A percentile compares a stretch with the other conserved stretches of the same genome.
phyloP scores from a whole-genome alignment of 2,888 invertebrate species.

The Lumbricus terrestris region DNA sequence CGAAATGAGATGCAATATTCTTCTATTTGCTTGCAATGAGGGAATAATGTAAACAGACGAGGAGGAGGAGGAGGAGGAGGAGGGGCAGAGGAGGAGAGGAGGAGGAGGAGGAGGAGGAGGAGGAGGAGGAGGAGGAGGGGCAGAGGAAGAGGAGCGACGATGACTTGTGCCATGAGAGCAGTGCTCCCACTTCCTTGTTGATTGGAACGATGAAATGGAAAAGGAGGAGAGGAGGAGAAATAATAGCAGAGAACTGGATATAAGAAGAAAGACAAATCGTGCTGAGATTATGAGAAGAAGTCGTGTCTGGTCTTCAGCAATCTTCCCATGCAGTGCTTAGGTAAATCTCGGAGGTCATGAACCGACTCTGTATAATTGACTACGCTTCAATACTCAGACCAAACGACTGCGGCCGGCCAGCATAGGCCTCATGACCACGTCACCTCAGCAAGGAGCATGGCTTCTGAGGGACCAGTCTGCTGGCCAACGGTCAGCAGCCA shows the following conservation, averaged over 20 bases:
- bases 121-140: no score
- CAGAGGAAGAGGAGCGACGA: no score
- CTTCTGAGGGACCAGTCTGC: no score
- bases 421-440: neutral
- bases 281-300: neutral
- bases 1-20: neutral
- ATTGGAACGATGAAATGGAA: neutral
- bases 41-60: neutral
- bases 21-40: neutral
- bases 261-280: neutral
- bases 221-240: no score
- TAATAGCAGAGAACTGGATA: neutral
- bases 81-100: no score
- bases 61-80: no score
- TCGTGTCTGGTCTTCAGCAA: neutral
- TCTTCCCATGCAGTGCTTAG: neutral
- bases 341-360: neutral
- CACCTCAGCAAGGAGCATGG: no score
- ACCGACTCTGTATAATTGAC: neutral
- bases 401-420: neutral
- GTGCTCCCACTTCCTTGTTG: neutral
- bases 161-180: neutral
- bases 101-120: no score
- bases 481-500: neutral
- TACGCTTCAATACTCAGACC: neutral